A percentile compares a stretch with the other conserved stretches of the same genome.
Conservation (phyloP, 2,797 vertebrate genomes). For the Hyperoplus lanceolatus region DNA sequence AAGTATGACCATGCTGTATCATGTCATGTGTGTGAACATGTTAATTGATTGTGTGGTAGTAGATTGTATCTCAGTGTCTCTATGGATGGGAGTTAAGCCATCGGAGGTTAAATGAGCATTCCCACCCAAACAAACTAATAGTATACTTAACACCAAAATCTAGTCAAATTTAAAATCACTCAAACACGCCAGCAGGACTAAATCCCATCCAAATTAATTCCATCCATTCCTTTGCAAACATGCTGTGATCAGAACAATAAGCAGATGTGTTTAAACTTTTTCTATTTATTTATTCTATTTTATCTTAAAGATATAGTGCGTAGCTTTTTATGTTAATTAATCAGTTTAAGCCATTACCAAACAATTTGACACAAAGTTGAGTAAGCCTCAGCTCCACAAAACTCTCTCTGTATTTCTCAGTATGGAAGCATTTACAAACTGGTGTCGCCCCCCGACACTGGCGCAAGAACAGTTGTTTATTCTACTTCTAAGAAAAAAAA, state of each 20-base stretch:
- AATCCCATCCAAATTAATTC: slow-evolving; percentile 19
- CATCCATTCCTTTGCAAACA: no score
- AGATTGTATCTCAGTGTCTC: slow-evolving; percentile 19
- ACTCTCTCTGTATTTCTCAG: no score
- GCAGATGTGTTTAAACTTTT: background rate
- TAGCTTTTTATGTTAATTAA: no score
- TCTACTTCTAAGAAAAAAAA: no score
- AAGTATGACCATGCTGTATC: slow-evolving; percentile 61
- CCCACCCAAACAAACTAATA: no score
- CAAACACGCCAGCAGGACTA: background rate
- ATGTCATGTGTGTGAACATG: background rate
- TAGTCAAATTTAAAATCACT: background rate
- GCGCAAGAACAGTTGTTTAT: no score
- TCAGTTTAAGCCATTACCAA: no score
- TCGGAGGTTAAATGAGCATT: background rate
- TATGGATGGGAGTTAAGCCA: slow-evolving; percentile 32
- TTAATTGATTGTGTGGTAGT: slow-evolving; percentile 45
- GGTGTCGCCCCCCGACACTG: no score
- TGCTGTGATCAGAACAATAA: background rate
- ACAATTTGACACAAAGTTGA: no score
- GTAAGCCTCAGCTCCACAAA: no score
- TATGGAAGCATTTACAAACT: no score
- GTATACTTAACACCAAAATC: no score
- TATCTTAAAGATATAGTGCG: background rate
- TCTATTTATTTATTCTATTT: background rate